Conservation (phyloP, 2,888 invertebrate genomes). For the Callosobruchus maculatus region DNA sequence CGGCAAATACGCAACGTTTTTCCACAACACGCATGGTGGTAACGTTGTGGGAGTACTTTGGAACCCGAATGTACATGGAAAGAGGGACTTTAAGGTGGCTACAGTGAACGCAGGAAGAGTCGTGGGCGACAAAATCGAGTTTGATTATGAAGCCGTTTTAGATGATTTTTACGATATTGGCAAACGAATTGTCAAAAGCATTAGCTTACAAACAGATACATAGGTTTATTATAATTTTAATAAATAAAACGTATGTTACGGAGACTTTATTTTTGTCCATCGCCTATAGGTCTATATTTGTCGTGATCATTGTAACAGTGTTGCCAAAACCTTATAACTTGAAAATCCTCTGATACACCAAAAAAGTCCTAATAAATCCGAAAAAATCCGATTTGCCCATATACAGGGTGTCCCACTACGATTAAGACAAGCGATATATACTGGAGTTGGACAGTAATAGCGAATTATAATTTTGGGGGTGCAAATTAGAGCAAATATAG, state of each 20-base stretch:
- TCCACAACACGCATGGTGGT: constrained; percentile 87
- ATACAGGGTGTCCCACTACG: too few species aligned
- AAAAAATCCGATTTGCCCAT: too few species aligned
- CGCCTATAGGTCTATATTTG: too few species aligned
- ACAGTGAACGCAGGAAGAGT: constrained; percentile 57
- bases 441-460: too few species aligned
- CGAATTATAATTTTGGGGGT: too few species aligned
- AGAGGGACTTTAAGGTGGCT: constrained; percentile 69
- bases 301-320: too few species aligned
- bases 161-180: constrained; percentile 71
- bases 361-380: too few species aligned
- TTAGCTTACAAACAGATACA: constrained; percentile 41
- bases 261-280: too few species aligned
- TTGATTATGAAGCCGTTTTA: constrained; percentile 64
- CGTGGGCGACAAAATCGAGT: constrained; percentile 52
- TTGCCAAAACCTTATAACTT: too few species aligned
- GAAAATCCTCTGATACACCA: too few species aligned
- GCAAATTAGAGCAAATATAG: too few species aligned
- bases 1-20: constrained; percentile 78
- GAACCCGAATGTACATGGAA: constrained; percentile 64
- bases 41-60: constrained; percentile 79
- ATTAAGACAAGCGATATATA: too few species aligned
- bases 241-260: not conserved
- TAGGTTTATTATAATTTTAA: not conserved
- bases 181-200: constrained; percentile 58